Evolutionary conservation across 2,113 vertebrate species (phyloP), one percentile per base, ranked within the genome.

Genomic region (Baryphthengus martii): DNA sequence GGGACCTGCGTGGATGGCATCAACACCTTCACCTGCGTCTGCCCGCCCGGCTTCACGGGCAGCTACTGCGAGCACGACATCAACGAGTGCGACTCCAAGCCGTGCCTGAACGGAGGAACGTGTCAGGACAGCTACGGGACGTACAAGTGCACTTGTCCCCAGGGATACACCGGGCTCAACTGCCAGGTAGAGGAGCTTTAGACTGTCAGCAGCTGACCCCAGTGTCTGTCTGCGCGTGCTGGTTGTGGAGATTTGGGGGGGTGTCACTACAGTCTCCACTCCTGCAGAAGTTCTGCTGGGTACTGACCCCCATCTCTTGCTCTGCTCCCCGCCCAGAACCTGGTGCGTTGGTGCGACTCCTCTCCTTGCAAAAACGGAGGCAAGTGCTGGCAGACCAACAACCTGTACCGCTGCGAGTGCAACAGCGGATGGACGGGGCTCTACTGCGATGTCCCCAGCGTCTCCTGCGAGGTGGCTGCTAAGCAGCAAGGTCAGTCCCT

Each of bases 61-160:
- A 99, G 97, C 98, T 99, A 99, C 97, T 99, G 99, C 11, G 99
- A 99, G 89, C 98, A 99, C 1, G 98, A 99, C 87, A 98, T 99
- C 95, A 99, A 99, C 0, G 99, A 99, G 96, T 99, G 99, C 0
- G 99, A 99, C 98, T 99, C 99, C 17, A 98, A 98, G 89, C 99
- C 99, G 0, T 99, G 99, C 89, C 96, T 99, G 85, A 99, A 99
- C 0, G 99, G 99, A 0, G 99, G 99, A 92, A 99, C 99, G 1
- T 99, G 99, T 72, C 99, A 99, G 88, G 99, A 99, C 97, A 99
- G 99, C 97, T 99, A 99, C 0, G 99, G 99, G 29, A 98, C 99
- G 0, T 99, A 99, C 98, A 99, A 98, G 94, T 99, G 99, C 93
- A 98, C 98, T 94, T 99, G 99, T 83, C 99, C 98, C 0, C 99